Base-by-base conservation (phyloP, 92 coral and sea anemone genomes). In the Scolanthus callimorphus region DNA sequence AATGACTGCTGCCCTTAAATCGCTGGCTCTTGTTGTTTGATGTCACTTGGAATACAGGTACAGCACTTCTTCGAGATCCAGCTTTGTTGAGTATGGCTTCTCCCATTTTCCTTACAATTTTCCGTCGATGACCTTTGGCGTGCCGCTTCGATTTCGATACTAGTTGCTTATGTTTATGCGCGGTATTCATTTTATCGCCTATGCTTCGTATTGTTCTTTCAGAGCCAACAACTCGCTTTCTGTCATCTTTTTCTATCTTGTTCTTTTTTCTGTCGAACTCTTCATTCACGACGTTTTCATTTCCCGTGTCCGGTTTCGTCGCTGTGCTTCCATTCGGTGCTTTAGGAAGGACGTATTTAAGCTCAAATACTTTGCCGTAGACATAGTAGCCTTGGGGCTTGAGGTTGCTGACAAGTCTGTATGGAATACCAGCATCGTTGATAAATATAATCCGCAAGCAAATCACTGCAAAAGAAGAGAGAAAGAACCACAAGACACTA, bases 361-460 rank as follows among this genome's bases (percentile, higher is more conserved):
- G 79, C 31, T 73, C 74, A 17, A 83, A 69, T 25, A 62, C 69
- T n/a, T 67, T 73, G 34, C 90, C 89, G n/a, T 77, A 78, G 25
- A 88, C 90, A 24, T 51, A 69, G 62, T 88, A 88, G 2, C 96
- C 96, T 4, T 85, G 83, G n/a, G 90, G 90, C 39, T 88, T 88
- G 24, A 88, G 69, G 13, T 70, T 78, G 25, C 84, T 69, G 52
- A 83, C 60, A 13, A 88, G 81, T 28, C 71, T 53, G 71, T 72
- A 88, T 13, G 85, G 85, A 20, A 71, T 60, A 13, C 96, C 87
- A 17, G 78, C 96, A 49, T 74, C 62, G 71, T 88, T 88, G 59
- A 69, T 34, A 43, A 88, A 88, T 11, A 41, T 44, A 8, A 83
- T 53, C 46, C 60, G 55, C 17, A 88, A 48, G 57, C 96, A 88